Percentiles rank a stretch among this genome's conserved stretches.
phyloP scores from a whole-genome alignment of 2,797 vertebrate genomes.

The Chaetodon trifasciatus region DNA sequence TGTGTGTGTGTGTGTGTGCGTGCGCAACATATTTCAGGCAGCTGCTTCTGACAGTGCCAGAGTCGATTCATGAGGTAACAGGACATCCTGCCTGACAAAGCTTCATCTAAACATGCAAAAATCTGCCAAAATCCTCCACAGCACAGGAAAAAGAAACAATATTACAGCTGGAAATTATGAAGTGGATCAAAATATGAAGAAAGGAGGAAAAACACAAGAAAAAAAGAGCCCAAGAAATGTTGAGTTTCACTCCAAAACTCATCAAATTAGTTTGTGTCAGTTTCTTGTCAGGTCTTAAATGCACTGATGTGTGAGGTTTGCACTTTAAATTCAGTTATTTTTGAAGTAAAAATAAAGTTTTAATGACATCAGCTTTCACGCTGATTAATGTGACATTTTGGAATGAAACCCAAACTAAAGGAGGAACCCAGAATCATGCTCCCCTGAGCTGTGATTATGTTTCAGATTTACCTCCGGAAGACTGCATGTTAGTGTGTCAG shows the following conservation, averaged over 20 bases:
- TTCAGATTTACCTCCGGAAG: slow-evolving; percentile 82
- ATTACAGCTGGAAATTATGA: not conserved
- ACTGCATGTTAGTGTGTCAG: slow-evolving; percentile 89
- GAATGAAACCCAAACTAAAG: slow-evolving; percentile 38
- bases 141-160: not conserved
- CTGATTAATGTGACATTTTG: slow-evolving; percentile 3
- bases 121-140: not conserved
- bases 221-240: not conserved
- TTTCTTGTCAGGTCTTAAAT: not conserved
- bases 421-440: slow-evolving; percentile 25
- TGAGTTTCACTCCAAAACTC: slow-evolving; percentile 42
- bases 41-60: slow-evolving; percentile 75
- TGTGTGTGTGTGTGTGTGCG: slow-evolving; percentile 3
- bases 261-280: not conserved
- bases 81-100: slow-evolving; percentile 11
- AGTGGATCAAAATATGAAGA: not conserved
- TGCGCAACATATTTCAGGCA: slow-evolving; percentile 60
- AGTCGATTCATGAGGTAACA: slow-evolving; percentile 23
- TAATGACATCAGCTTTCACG: not conserved
- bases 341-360: not conserved
- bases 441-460: not conserved
- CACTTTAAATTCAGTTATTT: not conserved
- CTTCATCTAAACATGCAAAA: slow-evolving; percentile 38
- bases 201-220: not conserved
- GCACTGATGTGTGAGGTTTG: not conserved